Evolutionary conservation across 2,113 vertebrate species (phyloP).

Genomic region (Maccullochella peelii): DNA sequence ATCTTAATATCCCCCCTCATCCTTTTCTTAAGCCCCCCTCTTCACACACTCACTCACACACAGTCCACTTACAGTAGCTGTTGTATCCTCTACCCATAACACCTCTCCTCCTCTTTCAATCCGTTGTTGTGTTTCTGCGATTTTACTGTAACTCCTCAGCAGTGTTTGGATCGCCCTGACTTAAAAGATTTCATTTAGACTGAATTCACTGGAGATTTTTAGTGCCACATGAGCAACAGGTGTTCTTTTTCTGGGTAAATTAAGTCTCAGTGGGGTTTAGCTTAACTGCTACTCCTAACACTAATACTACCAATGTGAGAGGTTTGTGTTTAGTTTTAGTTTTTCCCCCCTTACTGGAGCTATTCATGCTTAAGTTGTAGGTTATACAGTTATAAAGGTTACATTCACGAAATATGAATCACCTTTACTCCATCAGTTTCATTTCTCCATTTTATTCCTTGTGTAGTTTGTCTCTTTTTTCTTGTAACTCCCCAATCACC

Average conservation of each 20-base stretch:
- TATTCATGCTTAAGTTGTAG: background rate
- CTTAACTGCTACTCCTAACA: background rate
- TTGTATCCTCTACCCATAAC: background rate
- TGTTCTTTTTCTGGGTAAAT: background rate
- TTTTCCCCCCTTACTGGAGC: background rate
- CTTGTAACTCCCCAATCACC: background rate
- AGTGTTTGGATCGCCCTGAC: background rate
- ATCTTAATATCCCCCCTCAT: constrained; percentile 6
- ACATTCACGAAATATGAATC: background rate
- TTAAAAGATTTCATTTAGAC: background rate
- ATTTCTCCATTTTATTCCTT: background rate
- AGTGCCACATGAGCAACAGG: background rate
- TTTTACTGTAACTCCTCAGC: background rate
- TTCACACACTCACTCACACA: background rate
- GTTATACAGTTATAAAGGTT: background rate
- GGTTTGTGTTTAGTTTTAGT: background rate
- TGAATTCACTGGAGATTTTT: background rate
- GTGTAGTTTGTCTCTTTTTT: background rate
- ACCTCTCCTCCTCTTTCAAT: too few relatives aligned
- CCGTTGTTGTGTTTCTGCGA: background rate
- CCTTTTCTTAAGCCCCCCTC: background rate
- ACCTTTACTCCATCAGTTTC: background rate
- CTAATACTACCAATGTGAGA: background rate
- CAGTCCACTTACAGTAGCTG: background rate
- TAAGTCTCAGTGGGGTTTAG: background rate